Conservation (phyloP, 2,888 invertebrate genomes). For the Chymomyza procnemis region DNA sequence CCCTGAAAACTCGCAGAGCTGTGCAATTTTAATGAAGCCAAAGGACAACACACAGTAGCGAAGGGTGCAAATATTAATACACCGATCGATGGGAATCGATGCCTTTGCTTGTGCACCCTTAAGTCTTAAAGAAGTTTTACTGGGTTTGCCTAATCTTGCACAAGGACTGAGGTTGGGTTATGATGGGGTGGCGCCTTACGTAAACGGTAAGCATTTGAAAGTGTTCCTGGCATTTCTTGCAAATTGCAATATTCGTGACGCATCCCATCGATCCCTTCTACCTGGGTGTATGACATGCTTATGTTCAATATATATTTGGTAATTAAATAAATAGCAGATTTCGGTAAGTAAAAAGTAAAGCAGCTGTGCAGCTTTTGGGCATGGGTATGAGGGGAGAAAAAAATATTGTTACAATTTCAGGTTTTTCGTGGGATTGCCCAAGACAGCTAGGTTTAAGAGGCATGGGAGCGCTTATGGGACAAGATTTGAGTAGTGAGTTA, state of each 20-base stretch:
- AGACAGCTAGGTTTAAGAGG: constrained; percentile 12
- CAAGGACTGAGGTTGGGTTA: constrained; percentile 41
- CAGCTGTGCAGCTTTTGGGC: constrained; percentile 62
- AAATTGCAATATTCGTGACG: constrained; percentile 69
- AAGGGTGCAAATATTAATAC: constrained; percentile 40
- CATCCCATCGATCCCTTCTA: constrained; percentile 45
- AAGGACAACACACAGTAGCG: constrained; percentile 27
- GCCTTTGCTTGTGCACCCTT: constrained; percentile 51
- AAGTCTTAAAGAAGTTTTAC: constrained; percentile 31
- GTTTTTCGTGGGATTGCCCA: constrained; percentile 53
- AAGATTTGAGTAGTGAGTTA: constrained; percentile 27
- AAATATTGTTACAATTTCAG: constrained; percentile 60
- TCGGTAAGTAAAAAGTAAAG: constrained; percentile 31
- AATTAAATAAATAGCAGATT: constrained; percentile 64
- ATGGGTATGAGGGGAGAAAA: constrained; percentile 33
- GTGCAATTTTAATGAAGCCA: constrained; percentile 43
- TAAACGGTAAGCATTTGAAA: not conserved
- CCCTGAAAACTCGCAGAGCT: constrained; percentile 45
- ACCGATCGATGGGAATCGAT: constrained; percentile 59
- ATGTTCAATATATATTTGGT: constrained; percentile 74
- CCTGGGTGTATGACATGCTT: constrained; percentile 53
- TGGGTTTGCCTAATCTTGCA: constrained; percentile 53
- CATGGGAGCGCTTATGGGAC: constrained; percentile 44
- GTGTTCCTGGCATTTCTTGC: constrained; percentile 31
- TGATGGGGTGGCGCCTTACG: constrained; percentile 25